Percentiles rank a stretch among this genome's conserved stretches.
These are phyloP conservation scores for Pygoscelis antarcticus DNA, from an alignment of 2,113 vertebrate genomes.

Conservation along the genomic window DNA sequence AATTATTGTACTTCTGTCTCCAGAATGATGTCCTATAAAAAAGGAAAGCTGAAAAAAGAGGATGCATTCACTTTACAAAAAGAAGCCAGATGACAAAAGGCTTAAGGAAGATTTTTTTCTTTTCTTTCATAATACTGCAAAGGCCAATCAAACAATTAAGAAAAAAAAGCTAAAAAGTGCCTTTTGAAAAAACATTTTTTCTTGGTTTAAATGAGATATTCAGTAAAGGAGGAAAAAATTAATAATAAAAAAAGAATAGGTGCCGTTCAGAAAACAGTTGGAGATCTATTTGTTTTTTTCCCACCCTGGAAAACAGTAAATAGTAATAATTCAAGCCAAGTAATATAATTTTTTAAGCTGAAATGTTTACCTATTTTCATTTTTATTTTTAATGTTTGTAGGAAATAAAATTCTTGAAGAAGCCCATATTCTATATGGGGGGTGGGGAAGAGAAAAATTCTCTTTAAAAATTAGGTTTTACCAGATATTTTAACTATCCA, in stretches of 20 bases:
- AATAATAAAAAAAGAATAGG: background rate
- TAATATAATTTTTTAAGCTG: background rate
- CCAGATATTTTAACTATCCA: fast-evolving
- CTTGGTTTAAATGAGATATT: background rate
- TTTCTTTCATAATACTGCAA: background rate
- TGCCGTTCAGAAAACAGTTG: background rate
- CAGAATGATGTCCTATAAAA: background rate
- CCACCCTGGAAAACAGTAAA: background rate
- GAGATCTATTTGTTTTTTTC: background rate
- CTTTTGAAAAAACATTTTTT: background rate
- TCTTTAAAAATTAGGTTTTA: background rate
- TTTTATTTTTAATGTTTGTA: background rate
- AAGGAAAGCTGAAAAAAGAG: background rate
- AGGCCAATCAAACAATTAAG: background rate
- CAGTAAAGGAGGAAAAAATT: background rate
- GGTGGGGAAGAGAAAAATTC: background rate
- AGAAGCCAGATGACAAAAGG: fast-evolving
- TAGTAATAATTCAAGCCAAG: background rate
- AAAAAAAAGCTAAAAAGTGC: fast-evolving
- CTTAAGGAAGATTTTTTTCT: background rate
- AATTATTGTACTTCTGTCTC: slow-evolving; percentile 8
- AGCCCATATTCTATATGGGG: no score
- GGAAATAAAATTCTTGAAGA: background rate
- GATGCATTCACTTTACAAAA: background rate
- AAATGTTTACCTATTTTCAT: background rate